Evolutionary conservation across 2,888 invertebrate genomes (phyloP).

Genomic region (Cistogaster globosa): DNA sequence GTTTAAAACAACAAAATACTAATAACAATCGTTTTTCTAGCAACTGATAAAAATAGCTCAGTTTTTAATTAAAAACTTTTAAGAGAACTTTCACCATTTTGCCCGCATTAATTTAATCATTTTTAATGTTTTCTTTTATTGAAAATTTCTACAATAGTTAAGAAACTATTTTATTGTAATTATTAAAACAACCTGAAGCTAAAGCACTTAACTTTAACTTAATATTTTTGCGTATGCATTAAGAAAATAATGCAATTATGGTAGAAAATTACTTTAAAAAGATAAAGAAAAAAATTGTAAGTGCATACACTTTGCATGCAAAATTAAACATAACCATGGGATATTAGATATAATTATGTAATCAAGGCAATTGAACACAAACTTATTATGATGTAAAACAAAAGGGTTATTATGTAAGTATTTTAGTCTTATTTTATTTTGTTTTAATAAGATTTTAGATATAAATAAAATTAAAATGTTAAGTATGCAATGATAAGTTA

Average conservation of each 20-base stretch:
- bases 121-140: no score
- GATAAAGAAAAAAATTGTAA: not conserved
- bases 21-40: no score
- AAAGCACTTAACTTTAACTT: constrained; percentile 28
- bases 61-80: no score
- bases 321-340: constrained; percentile 56
- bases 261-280: constrained; percentile 37
- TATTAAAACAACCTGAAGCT: constrained; percentile 32
- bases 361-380: constrained; percentile 42
- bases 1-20: no score
- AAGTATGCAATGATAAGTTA: constrained; percentile 4
- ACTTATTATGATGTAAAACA: not conserved
- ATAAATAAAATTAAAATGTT: not conserved
- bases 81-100: no score
- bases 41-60: no score
- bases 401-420: constrained; percentile 16
- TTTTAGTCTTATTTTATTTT: not conserved
- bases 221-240: constrained; percentile 53
- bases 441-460: not conserved
- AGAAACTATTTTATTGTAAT: constrained; percentile 16
- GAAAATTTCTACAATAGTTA: not conserved
- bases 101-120: no score
- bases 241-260: constrained; percentile 57
- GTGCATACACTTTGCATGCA: constrained; percentile 42
- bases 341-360: constrained; percentile 48